These are phyloP conservation scores for Mesochorus sp. DNA, from an alignment of 2,888 invertebrate genomes.

Conservation along the genomic window DNA sequence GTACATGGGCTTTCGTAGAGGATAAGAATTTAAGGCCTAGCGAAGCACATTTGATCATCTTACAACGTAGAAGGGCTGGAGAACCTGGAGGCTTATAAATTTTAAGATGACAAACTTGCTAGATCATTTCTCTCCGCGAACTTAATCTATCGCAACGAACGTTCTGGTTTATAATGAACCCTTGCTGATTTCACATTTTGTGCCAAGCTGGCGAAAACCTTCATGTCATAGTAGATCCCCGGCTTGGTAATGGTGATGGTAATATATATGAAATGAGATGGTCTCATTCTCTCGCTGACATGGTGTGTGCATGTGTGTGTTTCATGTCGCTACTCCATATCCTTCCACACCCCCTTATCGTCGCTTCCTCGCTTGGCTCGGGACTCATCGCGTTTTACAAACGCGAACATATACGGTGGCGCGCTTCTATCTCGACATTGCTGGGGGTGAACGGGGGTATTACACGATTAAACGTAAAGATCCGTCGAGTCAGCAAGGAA, in stretches of 20 bases:
- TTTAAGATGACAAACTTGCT: conserved; percentile 12
- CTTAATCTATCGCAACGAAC: neutral
- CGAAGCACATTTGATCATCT: conserved; percentile 5
- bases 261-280: conserved; percentile 15
- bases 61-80: neutral
- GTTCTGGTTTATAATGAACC: conserved; percentile 22
- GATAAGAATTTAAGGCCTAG: too few relatives aligned
- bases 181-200: conserved; percentile 32
- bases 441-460: neutral
- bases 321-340: neutral
- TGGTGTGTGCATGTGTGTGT: neutral
- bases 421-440: conserved; percentile 8
- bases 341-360: neutral
- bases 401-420: neutral
- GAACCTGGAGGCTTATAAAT: neutral
- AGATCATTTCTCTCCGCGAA: neutral
- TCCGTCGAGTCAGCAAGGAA: conserved; percentile 46
- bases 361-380: neutral
- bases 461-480: conserved; percentile 52
- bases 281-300: neutral
- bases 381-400: conserved; percentile 43
- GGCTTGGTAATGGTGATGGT: neutral
- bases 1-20: too few relatives aligned
- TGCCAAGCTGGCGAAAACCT: conserved; percentile 41
- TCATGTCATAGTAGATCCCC: conserved; percentile 24